Conservation (phyloP, 2,888 invertebrate genomes). For the Idaea straminata region DNA sequence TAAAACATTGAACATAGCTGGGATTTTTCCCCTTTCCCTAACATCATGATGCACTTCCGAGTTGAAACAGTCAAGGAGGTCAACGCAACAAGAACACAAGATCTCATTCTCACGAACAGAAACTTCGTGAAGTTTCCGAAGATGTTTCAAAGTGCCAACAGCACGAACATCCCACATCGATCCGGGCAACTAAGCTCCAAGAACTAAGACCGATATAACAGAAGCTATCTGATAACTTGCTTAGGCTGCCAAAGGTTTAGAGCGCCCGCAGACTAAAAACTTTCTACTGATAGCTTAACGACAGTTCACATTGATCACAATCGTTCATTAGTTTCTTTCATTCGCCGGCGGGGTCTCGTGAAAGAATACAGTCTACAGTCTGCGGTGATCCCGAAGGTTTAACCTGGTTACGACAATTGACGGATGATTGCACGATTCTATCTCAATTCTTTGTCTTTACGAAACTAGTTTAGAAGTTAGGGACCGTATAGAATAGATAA, state of each 20-base stretch:
- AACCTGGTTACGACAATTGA: background rate
- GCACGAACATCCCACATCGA: constrained; percentile 13
- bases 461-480: background rate
- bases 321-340: background rate
- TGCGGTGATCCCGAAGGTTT: background rate
- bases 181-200: constrained; percentile 4
- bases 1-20: no score
- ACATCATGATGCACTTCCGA: background rate
- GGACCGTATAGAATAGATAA: background rate
- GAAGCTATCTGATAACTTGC: background rate
- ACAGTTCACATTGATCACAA: background rate
- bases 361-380: background rate
- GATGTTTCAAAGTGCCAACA: constrained; percentile 18
- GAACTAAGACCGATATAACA: constrained; percentile 5
- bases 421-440: background rate
- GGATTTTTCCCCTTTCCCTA: no score
- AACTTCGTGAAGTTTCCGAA: constrained; percentile 15
- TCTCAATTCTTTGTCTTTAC: constrained; percentile 1
- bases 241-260: background rate
- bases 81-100: background rate
- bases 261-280: background rate
- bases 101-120: background rate
- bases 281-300: background rate
- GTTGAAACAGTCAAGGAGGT: background rate
- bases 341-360: background rate